These are phyloP conservation scores for Mirounga angustirostris DNA, from an alignment of 2,113 vertebrate genomes.

Conservation along the genomic window DNA sequence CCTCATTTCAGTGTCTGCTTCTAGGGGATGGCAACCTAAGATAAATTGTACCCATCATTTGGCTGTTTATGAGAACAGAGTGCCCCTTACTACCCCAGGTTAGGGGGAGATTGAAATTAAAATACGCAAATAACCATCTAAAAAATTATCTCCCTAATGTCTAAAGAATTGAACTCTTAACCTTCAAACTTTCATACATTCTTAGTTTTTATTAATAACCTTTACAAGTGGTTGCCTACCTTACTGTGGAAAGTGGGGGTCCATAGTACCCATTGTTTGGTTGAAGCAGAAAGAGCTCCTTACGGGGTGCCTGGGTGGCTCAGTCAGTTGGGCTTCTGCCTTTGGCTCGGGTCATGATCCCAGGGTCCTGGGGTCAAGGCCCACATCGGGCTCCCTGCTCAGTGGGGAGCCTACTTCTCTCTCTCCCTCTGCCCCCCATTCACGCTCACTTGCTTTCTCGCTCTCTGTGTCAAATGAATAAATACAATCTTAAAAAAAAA, in stretches of 20 bases:
- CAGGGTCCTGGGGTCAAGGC: too few relatives aligned
- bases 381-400: too few relatives aligned
- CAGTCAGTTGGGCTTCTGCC: too few relatives aligned
- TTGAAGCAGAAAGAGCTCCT: neutral
- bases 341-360: too few relatives aligned
- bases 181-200: too few relatives aligned
- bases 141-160: neutral
- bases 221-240: neutral
- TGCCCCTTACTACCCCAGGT: too few relatives aligned
- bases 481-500: too few relatives aligned
- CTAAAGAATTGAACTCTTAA: neutral
- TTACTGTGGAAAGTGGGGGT: neutral
- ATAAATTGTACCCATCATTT: fast-evolving
- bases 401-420: too few relatives aligned
- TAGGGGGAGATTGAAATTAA: fast-evolving
- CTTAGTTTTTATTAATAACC: neutral
- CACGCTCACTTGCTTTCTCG: too few relatives aligned
- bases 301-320: too few relatives aligned
- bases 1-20: neutral
- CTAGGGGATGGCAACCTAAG: fast-evolving
- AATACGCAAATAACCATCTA: neutral
- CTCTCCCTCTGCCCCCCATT: too few relatives aligned
- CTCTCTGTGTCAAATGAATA: too few relatives aligned
- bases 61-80: neutral
- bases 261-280: neutral